phyloP scores from a whole-genome alignment of 2,113 vertebrate species.

The Phainopepla nitens region DNA sequence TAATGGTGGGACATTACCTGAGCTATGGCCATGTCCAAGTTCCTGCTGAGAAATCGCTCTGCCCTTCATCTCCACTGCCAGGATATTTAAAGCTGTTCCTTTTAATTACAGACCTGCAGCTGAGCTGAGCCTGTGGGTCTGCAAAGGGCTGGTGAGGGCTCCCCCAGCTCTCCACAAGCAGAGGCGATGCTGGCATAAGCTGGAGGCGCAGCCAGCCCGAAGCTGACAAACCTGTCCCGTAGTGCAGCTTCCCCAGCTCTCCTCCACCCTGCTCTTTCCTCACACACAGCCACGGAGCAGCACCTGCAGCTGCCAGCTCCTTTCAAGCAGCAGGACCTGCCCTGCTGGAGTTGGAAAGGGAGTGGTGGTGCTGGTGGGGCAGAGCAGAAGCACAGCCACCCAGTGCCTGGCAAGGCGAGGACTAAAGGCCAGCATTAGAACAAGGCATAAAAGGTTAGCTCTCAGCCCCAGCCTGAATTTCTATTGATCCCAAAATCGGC shows the following conservation, averaged over 20 bases:
- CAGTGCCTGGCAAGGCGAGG: background rate
- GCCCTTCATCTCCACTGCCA: background rate
- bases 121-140: background rate
- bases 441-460: slow-evolving; percentile 5
- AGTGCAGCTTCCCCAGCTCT: background rate
- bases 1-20: background rate
- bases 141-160: background rate
- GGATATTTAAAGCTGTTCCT: background rate
- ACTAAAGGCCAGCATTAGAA: background rate
- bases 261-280: background rate
- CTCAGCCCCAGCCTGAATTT: background rate
- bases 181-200: fast-evolving
- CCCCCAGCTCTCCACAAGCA: background rate
- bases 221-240: background rate
- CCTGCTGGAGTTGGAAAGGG: background rate
- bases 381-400: background rate
- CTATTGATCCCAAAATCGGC: background rate
- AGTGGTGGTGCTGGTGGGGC: background rate
- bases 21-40: fast-evolving
- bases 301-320: background rate
- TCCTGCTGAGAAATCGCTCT: background rate
- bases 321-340: background rate
- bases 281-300: fast-evolving
- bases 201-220: background rate
- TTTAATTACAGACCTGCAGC: background rate